A percentile compares a stretch with the other conserved stretches of the same genome.
Conservation (phyloP, 2,113 vertebrate genomes). For the Mormyrus lacerda region DNA sequence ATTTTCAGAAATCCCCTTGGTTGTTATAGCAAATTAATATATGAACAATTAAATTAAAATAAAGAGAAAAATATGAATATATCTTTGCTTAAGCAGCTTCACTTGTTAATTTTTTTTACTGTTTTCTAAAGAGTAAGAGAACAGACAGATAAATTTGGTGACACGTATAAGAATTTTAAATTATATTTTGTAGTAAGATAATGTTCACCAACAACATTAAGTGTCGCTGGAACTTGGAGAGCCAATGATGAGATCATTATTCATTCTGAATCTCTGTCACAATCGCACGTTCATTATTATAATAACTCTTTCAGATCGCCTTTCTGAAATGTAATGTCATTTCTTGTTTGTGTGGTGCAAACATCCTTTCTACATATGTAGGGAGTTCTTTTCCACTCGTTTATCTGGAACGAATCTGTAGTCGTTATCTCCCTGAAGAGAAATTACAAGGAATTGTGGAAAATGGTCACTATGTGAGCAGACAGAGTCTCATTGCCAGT, state of each 20-base stretch:
- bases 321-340: background rate
- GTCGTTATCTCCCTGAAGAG: background rate
- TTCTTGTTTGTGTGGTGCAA: conserved; percentile 1
- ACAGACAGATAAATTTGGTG: conserved; percentile 53
- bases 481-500: background rate
- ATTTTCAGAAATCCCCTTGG: background rate
- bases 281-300: background rate
- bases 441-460: background rate
- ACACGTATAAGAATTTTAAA: background rate
- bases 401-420: conserved; percentile 2
- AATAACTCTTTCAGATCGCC: background rate
- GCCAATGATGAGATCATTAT: background rate
- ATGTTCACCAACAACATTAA: background rate
- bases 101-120: conserved; percentile 50
- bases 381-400: background rate
- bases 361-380: background rate
- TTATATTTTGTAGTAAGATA: background rate
- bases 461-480: background rate
- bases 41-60: background rate
- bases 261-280: background rate
- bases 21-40: background rate
- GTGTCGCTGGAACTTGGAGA: background rate
- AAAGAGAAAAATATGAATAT: conserved; percentile 20
- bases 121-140: conserved; percentile 52
- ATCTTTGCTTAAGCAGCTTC: background rate